phyloP scores from a whole-genome alignment of 2,888 invertebrate species.

The Drosophila neoperkinsi region DNA sequence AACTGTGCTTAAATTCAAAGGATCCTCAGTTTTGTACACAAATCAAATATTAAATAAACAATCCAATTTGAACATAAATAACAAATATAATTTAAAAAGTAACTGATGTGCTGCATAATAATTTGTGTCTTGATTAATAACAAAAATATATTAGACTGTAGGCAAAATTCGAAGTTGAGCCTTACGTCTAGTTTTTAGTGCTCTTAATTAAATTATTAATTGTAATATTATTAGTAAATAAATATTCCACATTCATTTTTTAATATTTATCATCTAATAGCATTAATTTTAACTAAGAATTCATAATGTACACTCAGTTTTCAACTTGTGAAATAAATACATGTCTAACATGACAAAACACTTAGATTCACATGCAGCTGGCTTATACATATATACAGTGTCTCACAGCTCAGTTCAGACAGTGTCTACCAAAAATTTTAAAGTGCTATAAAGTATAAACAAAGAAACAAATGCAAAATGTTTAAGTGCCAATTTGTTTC shows the following conservation, averaged over 20 bases:
- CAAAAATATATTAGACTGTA: neutral
- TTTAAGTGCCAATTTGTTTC: too few relatives aligned
- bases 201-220: too few relatives aligned
- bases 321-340: constrained; percentile 22
- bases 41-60: neutral
- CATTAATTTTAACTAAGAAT: neutral
- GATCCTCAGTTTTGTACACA: neutral
- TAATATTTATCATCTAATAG: neutral
- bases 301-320: neutral
- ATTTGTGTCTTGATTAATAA: neutral
- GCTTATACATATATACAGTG: too few relatives aligned
- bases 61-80: neutral
- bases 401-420: too few relatives aligned
- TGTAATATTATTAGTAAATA: neutral
- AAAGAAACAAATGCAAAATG: too few relatives aligned
- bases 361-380: constrained; percentile 46
- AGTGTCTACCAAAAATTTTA: too few relatives aligned
- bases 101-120: neutral
- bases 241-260: neutral
- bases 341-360: constrained; percentile 53
- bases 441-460: too few relatives aligned
- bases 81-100: neutral
- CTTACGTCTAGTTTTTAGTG: too few relatives aligned
- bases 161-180: neutral
- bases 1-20: neutral